These are phyloP conservation scores for Eurois occulta DNA, from an alignment of 2,888 invertebrate species.

Conservation along the genomic window DNA sequence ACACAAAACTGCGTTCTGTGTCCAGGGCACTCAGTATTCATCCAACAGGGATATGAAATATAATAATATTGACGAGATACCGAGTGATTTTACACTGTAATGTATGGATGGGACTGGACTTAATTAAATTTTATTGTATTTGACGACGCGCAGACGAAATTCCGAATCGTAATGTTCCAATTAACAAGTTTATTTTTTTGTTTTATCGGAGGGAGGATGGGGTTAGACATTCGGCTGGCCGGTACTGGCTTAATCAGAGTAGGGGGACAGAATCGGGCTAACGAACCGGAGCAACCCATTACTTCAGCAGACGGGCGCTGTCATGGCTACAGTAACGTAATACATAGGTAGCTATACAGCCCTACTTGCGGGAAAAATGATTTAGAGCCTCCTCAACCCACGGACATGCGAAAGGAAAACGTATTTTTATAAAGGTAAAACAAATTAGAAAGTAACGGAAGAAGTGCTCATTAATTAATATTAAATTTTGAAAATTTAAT, in stretches of 20 bases:
- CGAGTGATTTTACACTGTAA: constrained; percentile 31
- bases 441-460: constrained; percentile 54
- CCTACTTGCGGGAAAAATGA: constrained; percentile 62
- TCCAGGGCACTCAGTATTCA: constrained; percentile 17
- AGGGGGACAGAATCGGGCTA: constrained; percentile 69
- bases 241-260: constrained; percentile 62
- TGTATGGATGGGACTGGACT: constrained; percentile 17
- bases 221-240: constrained; percentile 55
- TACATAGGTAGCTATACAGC: constrained; percentile 57
- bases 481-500: constrained; percentile 40
- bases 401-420: constrained; percentile 52
- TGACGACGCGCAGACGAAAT: constrained; percentile 38
- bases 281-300: constrained; percentile 76
- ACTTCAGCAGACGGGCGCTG: constrained; percentile 70
- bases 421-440: constrained; percentile 57
- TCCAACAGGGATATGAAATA: constrained; percentile 23
- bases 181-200: constrained; percentile 63
- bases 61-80: constrained; percentile 26
- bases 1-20: constrained; percentile 11
- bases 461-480: constrained; percentile 58
- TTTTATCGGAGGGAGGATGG: constrained; percentile 52
- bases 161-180: constrained; percentile 56
- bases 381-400: constrained; percentile 52
- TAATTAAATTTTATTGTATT: constrained; percentile 52
- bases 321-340: constrained; percentile 65